A percentile compares a stretch with the other conserved stretches of the same genome.
Evolutionary conservation across 2,888 invertebrate genomes (phyloP).

Genomic region (Platycnemis pennipes): DNA sequence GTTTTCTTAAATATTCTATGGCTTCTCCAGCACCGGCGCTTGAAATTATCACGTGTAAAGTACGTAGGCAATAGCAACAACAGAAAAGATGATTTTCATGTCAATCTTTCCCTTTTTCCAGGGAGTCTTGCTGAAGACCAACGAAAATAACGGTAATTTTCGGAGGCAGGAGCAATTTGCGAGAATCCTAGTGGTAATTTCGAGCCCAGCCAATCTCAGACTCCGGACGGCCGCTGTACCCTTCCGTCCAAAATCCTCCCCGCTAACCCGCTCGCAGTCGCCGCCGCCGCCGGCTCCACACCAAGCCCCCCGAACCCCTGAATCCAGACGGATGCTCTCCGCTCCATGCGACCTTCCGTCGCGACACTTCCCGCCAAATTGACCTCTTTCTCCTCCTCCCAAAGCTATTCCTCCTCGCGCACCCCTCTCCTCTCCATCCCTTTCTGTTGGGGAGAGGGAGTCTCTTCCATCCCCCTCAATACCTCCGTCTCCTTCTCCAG

Average conservation of each 20-base stretch:
- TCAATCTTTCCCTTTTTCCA: too few species aligned
- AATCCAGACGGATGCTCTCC: constrained; percentile 57
- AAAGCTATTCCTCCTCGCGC: background rate
- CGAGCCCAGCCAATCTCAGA: too few species aligned
- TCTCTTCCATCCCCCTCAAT: background rate
- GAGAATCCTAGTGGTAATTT: too few species aligned
- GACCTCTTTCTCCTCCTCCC: background rate
- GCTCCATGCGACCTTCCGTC: constrained; percentile 59
- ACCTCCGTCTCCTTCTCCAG: background rate
- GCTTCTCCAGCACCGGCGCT: too few species aligned
- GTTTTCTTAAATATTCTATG: too few species aligned
- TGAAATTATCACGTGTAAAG: too few species aligned
- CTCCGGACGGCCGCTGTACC: too few species aligned
- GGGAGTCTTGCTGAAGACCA: too few species aligned
- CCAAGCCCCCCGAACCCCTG: background rate
- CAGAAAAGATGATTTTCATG: too few species aligned
- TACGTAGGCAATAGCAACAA: too few species aligned
- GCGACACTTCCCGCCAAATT: constrained; percentile 43
- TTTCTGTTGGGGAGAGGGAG: background rate
- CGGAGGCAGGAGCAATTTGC: too few species aligned
- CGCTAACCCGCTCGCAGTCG: background rate
- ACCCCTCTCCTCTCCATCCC: background rate
- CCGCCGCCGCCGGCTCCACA: background rate
- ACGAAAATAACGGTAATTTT: too few species aligned
- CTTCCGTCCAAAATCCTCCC: background rate